Evolutionary conservation across 2,113 vertebrate genomes (phyloP).

Genomic region (Megaleporinus macrocephalus): DNA sequence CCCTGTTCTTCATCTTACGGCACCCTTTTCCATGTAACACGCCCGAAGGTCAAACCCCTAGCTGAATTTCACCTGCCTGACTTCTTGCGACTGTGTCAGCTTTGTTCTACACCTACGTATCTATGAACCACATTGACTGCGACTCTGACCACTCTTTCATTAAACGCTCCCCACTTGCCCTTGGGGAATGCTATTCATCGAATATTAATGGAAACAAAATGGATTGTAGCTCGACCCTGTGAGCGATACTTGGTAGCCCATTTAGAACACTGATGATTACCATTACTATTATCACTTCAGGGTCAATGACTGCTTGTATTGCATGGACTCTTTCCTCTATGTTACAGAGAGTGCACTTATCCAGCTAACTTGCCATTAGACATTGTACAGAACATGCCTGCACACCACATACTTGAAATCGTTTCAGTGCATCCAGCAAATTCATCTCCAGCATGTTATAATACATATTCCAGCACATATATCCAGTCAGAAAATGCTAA

Average conservation of each 20-base stretch:
- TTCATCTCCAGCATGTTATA: neutral
- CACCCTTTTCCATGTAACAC: neutral
- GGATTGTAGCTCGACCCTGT: constrained; percentile 20
- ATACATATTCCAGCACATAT: neutral
- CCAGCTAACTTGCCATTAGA: neutral
- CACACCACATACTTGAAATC: neutral
- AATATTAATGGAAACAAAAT: constrained; percentile 40
- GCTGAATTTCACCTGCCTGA: neutral
- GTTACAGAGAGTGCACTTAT: constrained; percentile 13
- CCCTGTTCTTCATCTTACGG: neutral
- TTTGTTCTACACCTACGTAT: neutral
- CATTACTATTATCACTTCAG: constrained; percentile 34
- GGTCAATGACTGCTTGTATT: constrained; percentile 28
- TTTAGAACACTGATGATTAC: constrained; percentile 10
- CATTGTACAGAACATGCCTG: neutral
- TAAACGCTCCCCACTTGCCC: neutral
- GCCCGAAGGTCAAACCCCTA: neutral
- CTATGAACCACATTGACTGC: neutral
- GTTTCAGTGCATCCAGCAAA: neutral
- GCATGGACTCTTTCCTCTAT: neutral
- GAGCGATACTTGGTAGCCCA: constrained; percentile 23
- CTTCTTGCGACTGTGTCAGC: neutral
- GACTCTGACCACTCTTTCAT: constrained; percentile 15
- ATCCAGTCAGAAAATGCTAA: neutral
- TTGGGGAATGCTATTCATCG: constrained; percentile 15